Evolutionary conservation across 2,888 invertebrate species (phyloP).

Genomic region (Pyrrhosoma nymphula): DNA sequence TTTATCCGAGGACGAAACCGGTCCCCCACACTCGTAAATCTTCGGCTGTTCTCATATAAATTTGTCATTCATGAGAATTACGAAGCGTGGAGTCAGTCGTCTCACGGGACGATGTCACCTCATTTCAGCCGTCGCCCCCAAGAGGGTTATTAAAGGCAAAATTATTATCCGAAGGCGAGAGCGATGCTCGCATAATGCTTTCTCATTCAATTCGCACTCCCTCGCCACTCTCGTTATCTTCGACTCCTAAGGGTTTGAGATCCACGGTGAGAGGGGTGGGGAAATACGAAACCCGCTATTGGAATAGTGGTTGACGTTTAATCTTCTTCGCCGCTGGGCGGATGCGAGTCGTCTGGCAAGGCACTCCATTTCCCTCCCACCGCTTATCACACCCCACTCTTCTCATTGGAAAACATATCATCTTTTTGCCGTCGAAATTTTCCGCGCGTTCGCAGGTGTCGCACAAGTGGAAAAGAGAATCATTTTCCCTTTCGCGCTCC

Average conservation of each 20-base stretch:
- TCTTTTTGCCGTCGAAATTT: neutral
- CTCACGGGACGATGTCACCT: neutral
- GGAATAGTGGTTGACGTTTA: neutral
- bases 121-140: neutral
- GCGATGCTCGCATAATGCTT: slow-evolving; percentile 1
- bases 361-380: neutral
- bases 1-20: neutral
- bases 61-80: slow-evolving; percentile 19
- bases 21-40: neutral
- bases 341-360: too few species aligned
- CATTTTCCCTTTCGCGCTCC: slow-evolving; percentile 8
- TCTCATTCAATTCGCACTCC: neutral
- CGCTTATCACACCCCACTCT: neutral
- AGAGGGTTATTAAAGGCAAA: neutral
- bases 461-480: neutral
- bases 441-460: neutral
- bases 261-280: neutral
- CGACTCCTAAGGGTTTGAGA: neutral
- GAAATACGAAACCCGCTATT: neutral
- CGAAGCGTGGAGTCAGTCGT: neutral
- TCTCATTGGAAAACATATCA: neutral
- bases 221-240: neutral
- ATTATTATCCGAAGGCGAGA: neutral
- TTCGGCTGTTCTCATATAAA: neutral
- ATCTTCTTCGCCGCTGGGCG: too few species aligned